These are phyloP conservation scores for Lepidurus arcticus DNA, from an alignment of 1,140 invertebrate species.

Conservation along the genomic window DNA sequence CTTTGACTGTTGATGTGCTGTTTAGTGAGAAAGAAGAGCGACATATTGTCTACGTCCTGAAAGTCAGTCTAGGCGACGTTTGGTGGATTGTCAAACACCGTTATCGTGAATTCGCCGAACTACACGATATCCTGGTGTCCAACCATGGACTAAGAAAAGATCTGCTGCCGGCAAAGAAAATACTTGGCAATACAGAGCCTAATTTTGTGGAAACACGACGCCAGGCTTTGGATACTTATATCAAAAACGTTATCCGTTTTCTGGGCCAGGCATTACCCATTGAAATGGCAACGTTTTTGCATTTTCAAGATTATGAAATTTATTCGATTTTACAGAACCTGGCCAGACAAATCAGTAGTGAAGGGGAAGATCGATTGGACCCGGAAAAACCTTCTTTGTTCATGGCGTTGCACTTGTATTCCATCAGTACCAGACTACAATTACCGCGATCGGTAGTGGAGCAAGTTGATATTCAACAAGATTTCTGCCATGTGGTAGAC, in stretches of 20 bases:
- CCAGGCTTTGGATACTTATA: constrained; percentile 68
- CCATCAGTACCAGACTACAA: constrained; percentile 78
- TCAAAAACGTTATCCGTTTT: constrained; percentile 68
- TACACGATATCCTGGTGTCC: constrained; percentile 72
- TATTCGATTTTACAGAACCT: constrained; percentile 71
- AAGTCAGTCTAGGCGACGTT: constrained; percentile 55
- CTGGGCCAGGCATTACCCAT: constrained; percentile 65
- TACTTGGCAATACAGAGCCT: constrained; percentile 71
- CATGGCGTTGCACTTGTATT: constrained; percentile 64
- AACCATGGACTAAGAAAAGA: constrained; percentile 75
- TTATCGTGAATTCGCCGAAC: constrained; percentile 81
- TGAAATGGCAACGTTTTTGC: constrained; percentile 67
- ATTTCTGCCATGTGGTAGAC: constrained; percentile 85
- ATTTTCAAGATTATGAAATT: constrained; percentile 76
- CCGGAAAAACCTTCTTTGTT: constrained; percentile 29
- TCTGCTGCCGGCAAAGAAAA: constrained; percentile 82
- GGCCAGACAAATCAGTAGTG: constrained; percentile 61
- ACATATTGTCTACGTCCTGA: constrained; percentile 29
- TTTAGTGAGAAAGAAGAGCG: constrained; percentile 31
- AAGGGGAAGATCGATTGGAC: constrained; percentile 55
- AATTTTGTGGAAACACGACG: constrained; percentile 78
- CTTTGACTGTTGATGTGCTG: constrained; percentile 21
- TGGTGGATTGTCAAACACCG: constrained; percentile 76
- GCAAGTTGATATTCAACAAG: constrained; percentile 61
- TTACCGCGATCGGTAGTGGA: constrained; percentile 71